phyloP scores from a whole-genome alignment of 2,113 vertebrate species.

The Tursiops truncatus region DNA sequence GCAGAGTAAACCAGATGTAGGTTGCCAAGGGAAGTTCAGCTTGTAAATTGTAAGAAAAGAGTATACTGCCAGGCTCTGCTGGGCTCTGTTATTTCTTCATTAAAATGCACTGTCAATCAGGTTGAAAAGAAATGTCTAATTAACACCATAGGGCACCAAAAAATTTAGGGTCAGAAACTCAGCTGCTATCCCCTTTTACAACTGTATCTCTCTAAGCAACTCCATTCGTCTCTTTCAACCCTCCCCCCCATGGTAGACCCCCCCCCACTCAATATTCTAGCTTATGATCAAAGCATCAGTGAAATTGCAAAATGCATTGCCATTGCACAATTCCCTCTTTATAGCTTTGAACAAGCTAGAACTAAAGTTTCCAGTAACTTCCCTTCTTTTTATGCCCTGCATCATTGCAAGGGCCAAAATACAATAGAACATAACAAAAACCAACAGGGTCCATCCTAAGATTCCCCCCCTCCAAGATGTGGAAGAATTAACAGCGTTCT shows the following conservation, averaged over 20 bases:
- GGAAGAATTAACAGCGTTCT: not conserved
- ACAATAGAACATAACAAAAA: not conserved
- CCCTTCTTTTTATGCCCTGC: not conserved
- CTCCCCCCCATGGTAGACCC: not conserved
- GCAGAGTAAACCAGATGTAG: slow-evolving; percentile 55
- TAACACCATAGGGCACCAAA: slow-evolving; percentile 66
- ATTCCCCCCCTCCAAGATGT: not conserved
- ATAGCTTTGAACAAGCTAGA: slow-evolving; percentile 26
- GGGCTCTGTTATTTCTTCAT: slow-evolving; percentile 67
- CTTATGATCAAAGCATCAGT: slow-evolving; percentile 52
- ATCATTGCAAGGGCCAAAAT: not conserved
- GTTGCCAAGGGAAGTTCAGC: slow-evolving; percentile 62
- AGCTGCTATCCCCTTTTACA: slow-evolving; percentile 48
- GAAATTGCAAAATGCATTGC: slow-evolving; percentile 50
- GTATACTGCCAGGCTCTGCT: slow-evolving; percentile 16
- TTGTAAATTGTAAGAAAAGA: slow-evolving; percentile 64
- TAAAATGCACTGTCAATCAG: slow-evolving; percentile 72
- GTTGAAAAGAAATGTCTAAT: slow-evolving; percentile 74
- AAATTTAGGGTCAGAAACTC: slow-evolving; percentile 59
- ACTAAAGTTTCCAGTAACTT: slow-evolving; percentile 35
- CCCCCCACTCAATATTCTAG: not conserved
- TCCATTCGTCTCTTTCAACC: not conserved
- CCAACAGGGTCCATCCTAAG: not conserved
- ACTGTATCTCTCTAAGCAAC: slow-evolving; percentile 51
- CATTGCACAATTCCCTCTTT: slow-evolving; percentile 28